Percentiles rank a stretch among this genome's conserved stretches.
phyloP scores from a whole-genome alignment of 2,113 vertebrate genomes.

The Coptodon bakossiorum region DNA sequence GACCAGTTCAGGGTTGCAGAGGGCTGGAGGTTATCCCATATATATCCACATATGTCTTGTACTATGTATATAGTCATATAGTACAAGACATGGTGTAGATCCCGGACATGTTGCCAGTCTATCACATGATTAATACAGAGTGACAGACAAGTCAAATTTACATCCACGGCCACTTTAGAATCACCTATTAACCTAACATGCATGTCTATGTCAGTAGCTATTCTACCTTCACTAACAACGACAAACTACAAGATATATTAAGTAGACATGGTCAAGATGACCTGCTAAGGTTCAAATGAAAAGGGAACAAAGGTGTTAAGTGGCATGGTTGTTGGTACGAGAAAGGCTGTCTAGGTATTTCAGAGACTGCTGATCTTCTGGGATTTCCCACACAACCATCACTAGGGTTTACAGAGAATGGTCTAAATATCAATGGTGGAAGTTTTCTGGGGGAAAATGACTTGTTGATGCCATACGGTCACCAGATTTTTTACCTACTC shows the following conservation, averaged over 20 bases:
- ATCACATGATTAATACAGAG: background rate
- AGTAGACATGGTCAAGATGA: background rate
- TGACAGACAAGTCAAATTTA: background rate
- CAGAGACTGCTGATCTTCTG: background rate
- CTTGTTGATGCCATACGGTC: rapidly evolving
- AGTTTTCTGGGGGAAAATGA: background rate
- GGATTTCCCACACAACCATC: background rate
- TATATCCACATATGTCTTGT: background rate
- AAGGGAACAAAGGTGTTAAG: background rate
- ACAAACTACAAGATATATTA: background rate
- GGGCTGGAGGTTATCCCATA: rapidly evolving
- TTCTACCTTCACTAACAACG: background rate
- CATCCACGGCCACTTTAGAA: background rate
- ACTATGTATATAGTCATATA: background rate
- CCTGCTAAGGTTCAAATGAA: background rate
- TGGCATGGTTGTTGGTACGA: background rate
- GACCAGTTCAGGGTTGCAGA: background rate
- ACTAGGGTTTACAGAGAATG: background rate
- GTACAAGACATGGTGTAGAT: background rate
- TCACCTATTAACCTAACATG: background rate
- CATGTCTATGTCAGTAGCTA: background rate
- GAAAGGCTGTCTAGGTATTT: background rate
- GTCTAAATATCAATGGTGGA: background rate
- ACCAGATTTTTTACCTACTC: too few species aligned
- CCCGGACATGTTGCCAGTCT: rapidly evolving